Base-by-base conservation (phyloP, 2,797 vertebrate genomes). In the Onychomys arenicola region DNA sequence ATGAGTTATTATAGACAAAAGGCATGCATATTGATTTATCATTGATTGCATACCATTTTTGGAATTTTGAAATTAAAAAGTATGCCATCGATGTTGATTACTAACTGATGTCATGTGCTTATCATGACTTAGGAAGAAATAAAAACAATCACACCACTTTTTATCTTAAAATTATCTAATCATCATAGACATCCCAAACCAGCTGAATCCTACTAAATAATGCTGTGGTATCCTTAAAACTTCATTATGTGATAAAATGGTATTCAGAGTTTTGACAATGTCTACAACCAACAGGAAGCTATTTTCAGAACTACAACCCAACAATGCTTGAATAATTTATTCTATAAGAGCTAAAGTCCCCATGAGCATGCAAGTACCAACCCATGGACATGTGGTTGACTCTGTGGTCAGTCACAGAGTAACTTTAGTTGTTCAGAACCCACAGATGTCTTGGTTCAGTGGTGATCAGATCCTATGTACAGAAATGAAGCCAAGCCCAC, bases 41-140 rank as follows among this genome's bases (percentile, higher is more conserved):
- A 93, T 96, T 97, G 92, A 95, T 93, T 96, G 94, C 90, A 91
- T 89, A 71, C 12, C 95, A 69, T 90, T 93, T 93, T 67, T 96
- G 61, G 92, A 61, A 91, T 89, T 85, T 17, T 88, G 13, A 57
- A 96, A 91, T 95, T 95, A 91, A 95, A 94, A 94, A 92, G 27
- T 73, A 93, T 95, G 71, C 73, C 52, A 83, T 91, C 92, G 84
- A 59, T 96, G 90, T 84, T 97, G 91, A 95, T 95, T 88, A 89
- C 63, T 96, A 90, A 87, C 94, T 94, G 89, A 95, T 96, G 86
- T 87, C 46, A 69, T 94, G 0, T 89, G 8, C 90, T 71, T 89
- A 94, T n/a, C 46, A 55, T 76, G 46, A 75, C 75, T 92, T 92
- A 71, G n/a, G 59, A 67, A 40, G 84, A 92, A 69, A 86, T 86